Conservation (phyloP, 2,113 vertebrate species). For the Gobiocypris rarus region DNA sequence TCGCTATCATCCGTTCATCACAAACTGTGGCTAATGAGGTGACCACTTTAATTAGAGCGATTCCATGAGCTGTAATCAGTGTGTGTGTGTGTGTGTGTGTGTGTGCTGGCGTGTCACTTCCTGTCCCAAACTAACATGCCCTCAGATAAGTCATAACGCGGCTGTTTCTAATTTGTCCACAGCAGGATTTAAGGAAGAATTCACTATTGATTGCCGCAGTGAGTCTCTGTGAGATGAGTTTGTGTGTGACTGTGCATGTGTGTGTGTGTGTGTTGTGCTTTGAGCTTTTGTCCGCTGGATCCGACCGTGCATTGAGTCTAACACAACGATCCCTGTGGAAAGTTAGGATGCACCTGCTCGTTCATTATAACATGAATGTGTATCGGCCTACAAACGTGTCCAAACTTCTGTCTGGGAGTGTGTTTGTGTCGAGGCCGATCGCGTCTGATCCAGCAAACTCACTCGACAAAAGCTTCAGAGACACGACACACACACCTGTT, state of each 20-base stretch:
- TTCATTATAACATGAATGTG: too few species aligned
- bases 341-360: constrained; percentile 2
- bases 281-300: constrained; percentile 44
- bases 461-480: constrained; percentile 31
- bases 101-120: constrained; percentile 2
- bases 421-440: constrained; percentile 26
- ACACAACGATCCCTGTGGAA: not conserved
- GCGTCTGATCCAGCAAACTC: constrained; percentile 34
- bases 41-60: not conserved
- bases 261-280: constrained; percentile 49
- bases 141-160: constrained; percentile 29
- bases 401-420: not conserved
- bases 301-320: constrained; percentile 30
- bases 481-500: constrained; percentile 26
- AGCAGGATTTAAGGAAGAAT: constrained; percentile 59
- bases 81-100: not conserved
- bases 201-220: constrained; percentile 55
- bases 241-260: constrained; percentile 42
- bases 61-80: not conserved
- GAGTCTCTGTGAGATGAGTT: constrained; percentile 46
- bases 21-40: not conserved
- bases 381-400: not conserved
- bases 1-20: not conserved
- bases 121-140: not conserved
- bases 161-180: constrained; percentile 50